A percentile compares a stretch with the other conserved stretches of the same genome.
Evolutionary conservation across 2,113 vertebrate species (phyloP).

Genomic region (human): GRCh38 chr11:98418001-98418500

Average conservation of each 20-base stretch:
- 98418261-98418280: neutral
- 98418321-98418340: neutral
- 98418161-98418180: neutral
- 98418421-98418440: neutral
- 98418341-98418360: neutral
- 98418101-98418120: neutral
- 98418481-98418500: too few relatives aligned
- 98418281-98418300: neutral
- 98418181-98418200: neutral
- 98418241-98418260: neutral
- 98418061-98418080: neutral
- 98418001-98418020: neutral
- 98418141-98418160: neutral
- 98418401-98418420: neutral
- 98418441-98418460: too few relatives aligned
- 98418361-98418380: neutral
- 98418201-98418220: neutral
- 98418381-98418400: neutral
- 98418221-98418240: neutral
- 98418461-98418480: too few relatives aligned
- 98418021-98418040: neutral
- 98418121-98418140: neutral
- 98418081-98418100: neutral
- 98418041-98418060: neutral
- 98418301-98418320: neutral